A percentile compares a stretch with the other conserved stretches of the same genome.
phyloP scores from a whole-genome alignment of 2,113 vertebrate genomes.

The Protobothrops flavoviridis region DNA sequence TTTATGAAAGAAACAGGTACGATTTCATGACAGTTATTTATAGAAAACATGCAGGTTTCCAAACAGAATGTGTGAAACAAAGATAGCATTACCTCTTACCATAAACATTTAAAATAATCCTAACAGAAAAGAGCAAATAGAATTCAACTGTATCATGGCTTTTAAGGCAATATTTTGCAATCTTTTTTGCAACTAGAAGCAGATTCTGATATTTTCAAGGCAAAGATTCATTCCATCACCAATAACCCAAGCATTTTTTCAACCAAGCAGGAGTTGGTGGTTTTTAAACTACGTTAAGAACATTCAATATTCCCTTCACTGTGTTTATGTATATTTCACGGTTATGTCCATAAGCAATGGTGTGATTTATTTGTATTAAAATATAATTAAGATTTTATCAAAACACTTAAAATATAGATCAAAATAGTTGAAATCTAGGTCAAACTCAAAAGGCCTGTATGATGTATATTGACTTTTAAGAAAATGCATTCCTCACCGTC shows the following conservation, averaged over 20 bases:
- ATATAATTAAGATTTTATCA: not conserved
- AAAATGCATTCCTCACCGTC: not conserved
- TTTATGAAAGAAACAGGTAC: not conserved
- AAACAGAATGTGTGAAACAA: not conserved
- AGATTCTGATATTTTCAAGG: not conserved
- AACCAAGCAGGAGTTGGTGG: not conserved
- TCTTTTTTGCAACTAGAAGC: not conserved
- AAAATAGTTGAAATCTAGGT: not conserved
- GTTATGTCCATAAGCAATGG: not conserved
- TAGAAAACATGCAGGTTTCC: not conserved
- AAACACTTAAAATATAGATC: not conserved
- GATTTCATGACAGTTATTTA: not conserved
- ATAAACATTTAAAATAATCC: not conserved
- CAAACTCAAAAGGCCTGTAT: not conserved
- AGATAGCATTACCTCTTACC: not conserved
- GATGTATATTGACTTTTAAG: not conserved
- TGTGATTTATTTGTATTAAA: not conserved
- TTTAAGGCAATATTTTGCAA: not conserved
- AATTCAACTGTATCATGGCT: not conserved
- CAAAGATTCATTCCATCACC: not conserved
- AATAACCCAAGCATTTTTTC: not conserved
- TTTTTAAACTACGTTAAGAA: not conserved
- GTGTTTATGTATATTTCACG: not conserved
- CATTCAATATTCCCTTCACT: not conserved
- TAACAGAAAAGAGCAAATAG: not conserved